Percentiles rank a stretch among this genome's conserved stretches.
These are phyloP conservation scores for Toxotes lorentzi DNA, from an alignment of 2,797 vertebrate species.

Conservation along the genomic window DNA sequence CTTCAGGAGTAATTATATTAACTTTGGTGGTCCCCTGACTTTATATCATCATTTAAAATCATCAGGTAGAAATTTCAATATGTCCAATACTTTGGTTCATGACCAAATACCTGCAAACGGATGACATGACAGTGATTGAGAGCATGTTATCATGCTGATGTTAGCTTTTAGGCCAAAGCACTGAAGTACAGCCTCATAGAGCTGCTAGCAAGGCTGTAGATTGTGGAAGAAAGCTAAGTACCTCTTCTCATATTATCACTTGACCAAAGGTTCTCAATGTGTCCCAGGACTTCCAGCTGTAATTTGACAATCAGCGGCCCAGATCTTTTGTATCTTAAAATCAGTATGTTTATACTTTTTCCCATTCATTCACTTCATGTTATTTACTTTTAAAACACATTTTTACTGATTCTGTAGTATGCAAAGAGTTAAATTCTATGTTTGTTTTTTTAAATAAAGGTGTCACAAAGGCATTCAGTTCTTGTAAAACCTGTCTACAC, in stretches of 20 bases:
- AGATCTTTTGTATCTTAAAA: not conserved
- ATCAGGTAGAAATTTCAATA: too few relatives aligned
- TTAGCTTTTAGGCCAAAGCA: not conserved
- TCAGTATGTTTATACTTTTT: not conserved
- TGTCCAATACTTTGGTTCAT: too few relatives aligned
- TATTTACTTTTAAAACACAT: not conserved
- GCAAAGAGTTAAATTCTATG: not conserved
- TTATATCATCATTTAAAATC: not conserved
- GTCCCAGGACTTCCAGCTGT: constrained; percentile 3
- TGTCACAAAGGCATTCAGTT: constrained; percentile 32
- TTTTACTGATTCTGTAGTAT: not conserved
- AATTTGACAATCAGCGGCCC: not conserved
- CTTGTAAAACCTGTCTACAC: constrained; percentile 31
- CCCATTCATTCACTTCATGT: not conserved
- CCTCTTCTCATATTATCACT: constrained; percentile 4
- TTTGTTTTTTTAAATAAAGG: not conserved
- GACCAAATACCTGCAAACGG: not conserved
- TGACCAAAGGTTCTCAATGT: constrained; percentile 1
- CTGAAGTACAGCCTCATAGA: too few relatives aligned
- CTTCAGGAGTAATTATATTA: not conserved
- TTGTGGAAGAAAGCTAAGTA: not conserved
- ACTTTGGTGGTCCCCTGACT: too few relatives aligned
- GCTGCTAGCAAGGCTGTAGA: too few relatives aligned
- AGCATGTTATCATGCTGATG: not conserved
- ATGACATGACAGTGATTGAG: not conserved